Conservation (phyloP, 1,140 invertebrate genomes). For the Halotydeus destructor region DNA sequence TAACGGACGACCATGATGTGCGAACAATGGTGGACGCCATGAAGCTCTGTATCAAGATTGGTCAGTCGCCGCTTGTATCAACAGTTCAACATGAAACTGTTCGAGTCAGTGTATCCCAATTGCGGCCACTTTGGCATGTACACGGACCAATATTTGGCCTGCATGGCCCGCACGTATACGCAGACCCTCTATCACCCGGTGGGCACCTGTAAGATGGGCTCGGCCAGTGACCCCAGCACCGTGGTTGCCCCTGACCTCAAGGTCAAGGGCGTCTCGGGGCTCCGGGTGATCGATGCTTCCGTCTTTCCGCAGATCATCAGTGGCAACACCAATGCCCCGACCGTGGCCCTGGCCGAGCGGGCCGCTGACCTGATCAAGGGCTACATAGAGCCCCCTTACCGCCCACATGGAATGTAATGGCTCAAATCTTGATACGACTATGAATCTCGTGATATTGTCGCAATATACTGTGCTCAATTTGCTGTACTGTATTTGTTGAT, state of each 20-base stretch:
- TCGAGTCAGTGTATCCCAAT: conserved; percentile 34
- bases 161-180: conserved; percentile 53
- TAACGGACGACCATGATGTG: conserved; percentile 38
- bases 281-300: conserved; percentile 44
- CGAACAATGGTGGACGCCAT: conserved; percentile 20
- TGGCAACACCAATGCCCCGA: conserved; percentile 17
- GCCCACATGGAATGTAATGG: too few species aligned
- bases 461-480: too few species aligned
- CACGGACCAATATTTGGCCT: conserved; percentile 59
- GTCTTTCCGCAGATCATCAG: conserved; percentile 42
- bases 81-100: conserved; percentile 19
- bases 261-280: conserved; percentile 26
- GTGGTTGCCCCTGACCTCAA: conserved; percentile 55
- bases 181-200: conserved; percentile 50
- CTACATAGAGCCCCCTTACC: conserved; percentile 15
- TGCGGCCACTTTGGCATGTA: conserved; percentile 46
- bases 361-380: conserved; percentile 24
- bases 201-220: conserved; percentile 53
- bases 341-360: conserved; percentile 17
- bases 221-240: conserved; percentile 41
- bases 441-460: too few species aligned
- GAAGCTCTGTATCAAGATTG: too few species aligned
- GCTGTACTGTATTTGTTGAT: too few species aligned
- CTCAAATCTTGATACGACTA: too few species aligned
- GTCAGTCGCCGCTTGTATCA: conserved; percentile 35